Evolutionary conservation across 2,888 invertebrate genomes (phyloP).

Genomic region (Cephus pulcher): DNA sequence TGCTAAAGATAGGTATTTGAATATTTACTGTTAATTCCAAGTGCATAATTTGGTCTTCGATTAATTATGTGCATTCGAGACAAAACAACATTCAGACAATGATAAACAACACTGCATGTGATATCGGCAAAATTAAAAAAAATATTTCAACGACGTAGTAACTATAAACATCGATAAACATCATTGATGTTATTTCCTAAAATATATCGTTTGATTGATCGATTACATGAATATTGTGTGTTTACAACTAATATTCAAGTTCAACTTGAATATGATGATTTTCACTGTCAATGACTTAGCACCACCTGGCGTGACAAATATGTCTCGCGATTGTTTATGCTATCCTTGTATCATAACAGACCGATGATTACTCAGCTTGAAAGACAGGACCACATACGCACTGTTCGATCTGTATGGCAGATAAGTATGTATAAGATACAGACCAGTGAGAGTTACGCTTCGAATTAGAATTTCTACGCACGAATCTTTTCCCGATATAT

Average conservation of each 20-base stretch:
- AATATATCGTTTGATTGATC: no score
- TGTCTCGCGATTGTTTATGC: slow-evolving; percentile 6
- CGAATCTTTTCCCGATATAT: slow-evolving; percentile 3
- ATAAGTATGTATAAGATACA: no score
- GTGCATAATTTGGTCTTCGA: neutral
- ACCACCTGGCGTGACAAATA: neutral
- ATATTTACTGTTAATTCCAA: neutral
- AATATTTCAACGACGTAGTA: neutral
- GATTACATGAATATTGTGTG: neutral
- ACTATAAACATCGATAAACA: neutral
- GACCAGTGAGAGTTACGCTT: neutral
- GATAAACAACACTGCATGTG: neutral
- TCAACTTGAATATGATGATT: neutral
- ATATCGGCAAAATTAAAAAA: neutral
- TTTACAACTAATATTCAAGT: neutral
- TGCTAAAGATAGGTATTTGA: neutral
- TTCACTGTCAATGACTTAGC: neutral
- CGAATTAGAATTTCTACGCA: slow-evolving; percentile 7
- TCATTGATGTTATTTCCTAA: neutral
- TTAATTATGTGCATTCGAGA: neutral
- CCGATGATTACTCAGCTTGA: neutral
- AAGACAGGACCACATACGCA: neutral
- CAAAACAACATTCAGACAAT: neutral
- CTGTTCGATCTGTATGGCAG: no score
- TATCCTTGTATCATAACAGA: neutral